Percentiles rank a stretch among this genome's conserved stretches.
These are phyloP conservation scores for Esperia sulphurella DNA, from an alignment of 2,888 invertebrate genomes.

Conservation along the genomic window DNA sequence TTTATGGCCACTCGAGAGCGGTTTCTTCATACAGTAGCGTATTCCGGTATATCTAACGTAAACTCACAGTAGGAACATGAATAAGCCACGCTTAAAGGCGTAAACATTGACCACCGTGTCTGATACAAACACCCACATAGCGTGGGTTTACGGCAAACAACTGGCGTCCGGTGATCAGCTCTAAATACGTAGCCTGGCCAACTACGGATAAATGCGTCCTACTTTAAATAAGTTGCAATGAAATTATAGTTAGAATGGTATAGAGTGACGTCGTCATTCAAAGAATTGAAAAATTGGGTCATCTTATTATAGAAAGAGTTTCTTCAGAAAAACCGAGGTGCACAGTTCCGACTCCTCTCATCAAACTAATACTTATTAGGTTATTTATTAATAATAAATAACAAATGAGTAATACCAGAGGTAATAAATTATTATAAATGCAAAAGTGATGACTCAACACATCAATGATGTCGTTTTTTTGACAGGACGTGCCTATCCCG, in stretches of 20 bases:
- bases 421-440: too few relatives aligned
- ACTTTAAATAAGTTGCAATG: conserved; percentile 20
- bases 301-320: neutral
- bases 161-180: conserved; percentile 62
- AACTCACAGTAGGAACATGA: conserved; percentile 2
- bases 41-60: conserved; percentile 5
- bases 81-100: conserved; percentile 14
- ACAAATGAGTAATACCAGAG: too few relatives aligned
- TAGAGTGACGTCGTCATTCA: neutral
- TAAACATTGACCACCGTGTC: conserved; percentile 18
- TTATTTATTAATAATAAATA: too few relatives aligned
- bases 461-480: too few relatives aligned
- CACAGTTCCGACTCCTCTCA: too few relatives aligned
- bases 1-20: conserved; percentile 33
- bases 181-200: conserved; percentile 28
- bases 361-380: too few relatives aligned
- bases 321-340: too few relatives aligned
- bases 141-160: conserved; percentile 67
- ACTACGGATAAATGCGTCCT: conserved; percentile 39
- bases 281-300: neutral
- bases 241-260: neutral
- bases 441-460: too few relatives aligned
- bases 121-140: conserved; percentile 41
- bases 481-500: too few relatives aligned
- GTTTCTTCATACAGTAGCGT: conserved; percentile 12